A percentile compares a stretch with the other conserved stretches of the same genome.
Conservation (phyloP, 2,113 vertebrate genomes). For the Laticauda colubrina region DNA sequence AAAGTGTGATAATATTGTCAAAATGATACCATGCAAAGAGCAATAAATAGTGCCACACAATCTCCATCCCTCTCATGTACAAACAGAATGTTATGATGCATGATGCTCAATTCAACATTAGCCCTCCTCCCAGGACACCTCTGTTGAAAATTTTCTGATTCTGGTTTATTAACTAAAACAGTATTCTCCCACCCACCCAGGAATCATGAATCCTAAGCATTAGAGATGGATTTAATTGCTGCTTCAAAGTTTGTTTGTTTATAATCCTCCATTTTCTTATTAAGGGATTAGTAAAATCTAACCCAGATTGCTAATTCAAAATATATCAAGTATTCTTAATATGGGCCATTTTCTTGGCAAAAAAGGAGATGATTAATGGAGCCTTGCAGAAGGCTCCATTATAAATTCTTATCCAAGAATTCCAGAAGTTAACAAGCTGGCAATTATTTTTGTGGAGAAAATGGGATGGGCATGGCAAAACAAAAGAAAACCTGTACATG, state of each 20-base stretch:
- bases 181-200: not conserved
- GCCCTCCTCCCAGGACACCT: not conserved
- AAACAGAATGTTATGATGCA: not conserved
- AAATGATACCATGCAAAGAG: not conserved
- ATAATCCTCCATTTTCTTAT: not conserved
- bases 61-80: not conserved
- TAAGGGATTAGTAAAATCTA: not conserved
- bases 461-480: not conserved
- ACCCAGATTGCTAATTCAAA: not conserved
- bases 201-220: not conserved
- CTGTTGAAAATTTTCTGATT: not conserved
- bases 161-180: not conserved
- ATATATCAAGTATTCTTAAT: not conserved
- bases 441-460: not conserved
- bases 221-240: not conserved
- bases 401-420: not conserved
- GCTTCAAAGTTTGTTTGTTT: not conserved
- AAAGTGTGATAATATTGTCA: not conserved
- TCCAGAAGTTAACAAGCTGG: not conserved
- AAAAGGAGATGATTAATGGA: not conserved
- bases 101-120: not conserved
- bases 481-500: not conserved
- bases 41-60: not conserved
- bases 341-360: not conserved
- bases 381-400: not conserved